Percentiles rank a stretch among this genome's conserved stretches.
phyloP scores from a whole-genome alignment of 2,113 vertebrate species.

The Daboia siamensis region DNA sequence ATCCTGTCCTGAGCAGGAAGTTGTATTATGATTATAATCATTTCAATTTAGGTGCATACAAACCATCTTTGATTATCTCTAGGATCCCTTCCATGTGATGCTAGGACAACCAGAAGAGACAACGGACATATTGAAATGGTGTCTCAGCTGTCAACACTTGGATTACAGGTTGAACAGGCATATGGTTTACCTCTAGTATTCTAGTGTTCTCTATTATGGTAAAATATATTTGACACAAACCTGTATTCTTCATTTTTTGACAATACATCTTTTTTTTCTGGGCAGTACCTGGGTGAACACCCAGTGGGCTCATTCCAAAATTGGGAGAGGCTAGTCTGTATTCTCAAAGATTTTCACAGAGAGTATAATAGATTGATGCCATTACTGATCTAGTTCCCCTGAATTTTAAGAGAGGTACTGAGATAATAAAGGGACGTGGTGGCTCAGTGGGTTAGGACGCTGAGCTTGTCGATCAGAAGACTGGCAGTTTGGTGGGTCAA shows the following conservation, averaged over 20 bases:
- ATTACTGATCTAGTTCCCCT: background rate
- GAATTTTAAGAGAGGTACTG: background rate
- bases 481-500: too few species aligned
- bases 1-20: background rate
- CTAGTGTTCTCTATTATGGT: background rate
- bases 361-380: background rate
- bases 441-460: too few species aligned
- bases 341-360: background rate
- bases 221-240: background rate
- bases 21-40: background rate
- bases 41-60: background rate
- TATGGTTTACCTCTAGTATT: background rate
- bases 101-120: background rate
- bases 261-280: background rate
- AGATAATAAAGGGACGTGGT: background rate
- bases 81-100: background rate
- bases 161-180: background rate
- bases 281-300: background rate
- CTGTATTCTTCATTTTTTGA: background rate
- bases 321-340: background rate
- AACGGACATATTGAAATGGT: background rate
- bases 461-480: too few species aligned
- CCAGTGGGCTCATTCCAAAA: background rate
- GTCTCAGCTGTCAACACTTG: background rate
- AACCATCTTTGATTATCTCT: background rate